Percentiles rank a stretch among this genome's conserved stretches.
Evolutionary conservation across 2,113 vertebrate species (phyloP).

Genomic region (Muscicapa adusta): DNA sequence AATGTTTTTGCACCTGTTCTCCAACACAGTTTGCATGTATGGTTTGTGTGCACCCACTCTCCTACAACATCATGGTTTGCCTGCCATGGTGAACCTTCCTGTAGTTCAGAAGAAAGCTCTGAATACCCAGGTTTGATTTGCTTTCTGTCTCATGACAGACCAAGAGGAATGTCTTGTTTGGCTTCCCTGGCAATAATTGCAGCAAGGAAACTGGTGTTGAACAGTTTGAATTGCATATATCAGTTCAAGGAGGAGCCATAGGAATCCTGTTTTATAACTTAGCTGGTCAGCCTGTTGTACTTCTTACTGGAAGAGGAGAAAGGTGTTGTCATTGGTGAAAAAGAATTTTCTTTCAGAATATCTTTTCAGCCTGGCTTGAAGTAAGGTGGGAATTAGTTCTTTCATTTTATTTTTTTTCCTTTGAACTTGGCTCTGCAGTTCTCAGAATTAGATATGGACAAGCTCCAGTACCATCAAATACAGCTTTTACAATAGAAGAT

Average conservation of each 20-base stretch:
- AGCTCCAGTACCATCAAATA: background rate
- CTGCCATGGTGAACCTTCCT: background rate
- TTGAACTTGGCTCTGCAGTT: background rate
- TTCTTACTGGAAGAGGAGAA: background rate
- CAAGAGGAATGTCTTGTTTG: background rate
- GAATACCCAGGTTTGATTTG: background rate
- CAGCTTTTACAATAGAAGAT: background rate
- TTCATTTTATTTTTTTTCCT: background rate
- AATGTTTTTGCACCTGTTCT: background rate
- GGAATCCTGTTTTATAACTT: background rate
- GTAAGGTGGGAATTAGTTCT: background rate
- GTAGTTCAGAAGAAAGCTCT: background rate
- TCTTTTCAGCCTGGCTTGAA: background rate
- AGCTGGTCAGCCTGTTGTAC: background rate
- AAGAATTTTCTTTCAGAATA: background rate
- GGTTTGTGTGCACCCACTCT: background rate
- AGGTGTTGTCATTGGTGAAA: background rate
- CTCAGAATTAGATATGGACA: background rate
- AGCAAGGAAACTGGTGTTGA: background rate
- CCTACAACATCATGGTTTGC: background rate
- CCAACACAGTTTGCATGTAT: fast-evolving
- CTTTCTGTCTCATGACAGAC: background rate
- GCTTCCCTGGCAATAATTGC: background rate
- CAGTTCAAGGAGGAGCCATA: background rate
- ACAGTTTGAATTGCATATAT: background rate